A percentile compares a stretch with the other conserved stretches of the same genome.
phyloP scores from a whole-genome alignment of 2,113 vertebrate genomes.

The Ammodytes dubius region DNA sequence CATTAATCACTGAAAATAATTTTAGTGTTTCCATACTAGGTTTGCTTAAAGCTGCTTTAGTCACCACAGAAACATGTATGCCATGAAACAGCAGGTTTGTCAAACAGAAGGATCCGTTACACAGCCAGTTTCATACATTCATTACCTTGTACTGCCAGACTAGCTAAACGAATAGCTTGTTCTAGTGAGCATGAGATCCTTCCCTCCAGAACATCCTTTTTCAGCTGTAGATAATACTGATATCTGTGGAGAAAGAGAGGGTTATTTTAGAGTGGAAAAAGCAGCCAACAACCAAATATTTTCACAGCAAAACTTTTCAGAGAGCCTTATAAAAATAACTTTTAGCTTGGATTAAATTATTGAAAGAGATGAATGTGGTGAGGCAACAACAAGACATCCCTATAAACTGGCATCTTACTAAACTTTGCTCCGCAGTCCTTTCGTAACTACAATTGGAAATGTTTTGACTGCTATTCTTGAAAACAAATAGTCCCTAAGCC shows the following conservation, averaged over 20 bases:
- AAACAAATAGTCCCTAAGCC: not conserved
- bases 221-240: conserved; percentile 99
- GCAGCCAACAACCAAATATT: not conserved
- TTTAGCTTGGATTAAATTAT: not conserved
- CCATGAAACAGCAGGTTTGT: not conserved
- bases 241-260: conserved; percentile 85
- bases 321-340: not conserved
- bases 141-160: conserved; percentile 97
- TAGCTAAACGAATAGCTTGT: conserved; percentile 94
- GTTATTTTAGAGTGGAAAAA: not conserved
- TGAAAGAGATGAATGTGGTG: not conserved
- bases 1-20: not conserved
- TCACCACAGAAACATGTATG: not conserved
- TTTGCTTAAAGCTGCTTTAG: not conserved
- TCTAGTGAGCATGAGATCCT: conserved; percentile 94
- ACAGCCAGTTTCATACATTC: not conserved
- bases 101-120: conserved; percentile 4
- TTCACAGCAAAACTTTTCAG: not conserved
- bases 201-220: conserved; percentile 97
- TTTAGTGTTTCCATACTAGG: not conserved
- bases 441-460: not conserved
- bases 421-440: not conserved
- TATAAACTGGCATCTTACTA: not conserved
- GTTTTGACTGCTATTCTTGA: not conserved
- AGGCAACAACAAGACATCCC: not conserved